Evolutionary conservation across 2,113 vertebrate genomes (phyloP).

Genomic region (Megaptera novaeangliae): DNA sequence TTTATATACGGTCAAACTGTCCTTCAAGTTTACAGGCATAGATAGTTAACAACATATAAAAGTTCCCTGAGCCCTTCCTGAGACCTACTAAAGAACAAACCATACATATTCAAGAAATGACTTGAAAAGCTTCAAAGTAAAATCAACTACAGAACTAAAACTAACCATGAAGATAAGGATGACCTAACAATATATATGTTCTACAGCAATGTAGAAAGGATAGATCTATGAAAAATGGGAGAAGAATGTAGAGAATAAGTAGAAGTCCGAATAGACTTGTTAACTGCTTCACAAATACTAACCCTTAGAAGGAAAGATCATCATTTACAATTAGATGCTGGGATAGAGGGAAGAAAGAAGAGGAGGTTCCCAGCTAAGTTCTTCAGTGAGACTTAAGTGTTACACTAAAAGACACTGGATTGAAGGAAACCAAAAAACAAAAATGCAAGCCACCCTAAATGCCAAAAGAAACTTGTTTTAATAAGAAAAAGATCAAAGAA

Average conservation of each 20-base stretch:
- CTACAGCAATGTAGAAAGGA: not conserved
- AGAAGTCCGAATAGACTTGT: not conserved
- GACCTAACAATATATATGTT: not conserved
- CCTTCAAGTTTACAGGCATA: not conserved
- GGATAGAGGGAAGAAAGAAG: not conserved
- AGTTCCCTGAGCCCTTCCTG: not conserved
- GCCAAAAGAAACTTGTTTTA: not conserved
- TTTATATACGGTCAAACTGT: not conserved
- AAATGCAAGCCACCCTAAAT: not conserved
- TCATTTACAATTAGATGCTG: not conserved
- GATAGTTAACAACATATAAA: not conserved
- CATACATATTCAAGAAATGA: not conserved
- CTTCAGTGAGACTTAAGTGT: not conserved
- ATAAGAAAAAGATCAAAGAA: not conserved
- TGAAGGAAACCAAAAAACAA: not conserved
- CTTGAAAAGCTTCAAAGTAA: constrained; percentile 5
- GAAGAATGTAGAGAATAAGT: not conserved
- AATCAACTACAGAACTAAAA: not conserved
- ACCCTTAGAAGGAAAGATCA: not conserved
- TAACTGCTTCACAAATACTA: not conserved
- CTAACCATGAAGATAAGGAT: not conserved
- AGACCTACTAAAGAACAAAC: not conserved
- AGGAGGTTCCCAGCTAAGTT: not conserved
- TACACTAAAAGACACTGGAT: not conserved
- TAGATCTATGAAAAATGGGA: not conserved